Evolutionary conservation across 2,113 vertebrate genomes (phyloP), one percentile per base, ranked within the genome.

Genomic region (Tylochromis polylepis): DNA sequence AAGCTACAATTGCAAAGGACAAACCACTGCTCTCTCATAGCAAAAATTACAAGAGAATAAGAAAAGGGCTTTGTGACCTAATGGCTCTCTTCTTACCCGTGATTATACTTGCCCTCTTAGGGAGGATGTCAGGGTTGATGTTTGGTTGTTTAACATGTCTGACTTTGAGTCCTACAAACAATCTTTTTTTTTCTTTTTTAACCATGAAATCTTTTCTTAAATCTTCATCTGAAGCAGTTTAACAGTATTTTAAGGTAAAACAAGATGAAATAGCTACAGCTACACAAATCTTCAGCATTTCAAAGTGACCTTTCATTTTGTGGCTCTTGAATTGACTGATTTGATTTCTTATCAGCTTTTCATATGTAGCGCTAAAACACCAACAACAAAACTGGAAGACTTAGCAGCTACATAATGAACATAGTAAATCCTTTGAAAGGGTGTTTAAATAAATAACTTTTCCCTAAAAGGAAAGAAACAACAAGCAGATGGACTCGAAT

Each of bases 1-100:
- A 87, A 67, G 24, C 1, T n/a, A 36, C 70, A 70, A 75, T 27
- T 49, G 43, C 65, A 65, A 82, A 77, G 72, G 80, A 89, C 75
- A 81, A 84, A 82, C 34, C 22, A 43, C 46, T 7, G 9, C 31
- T 10, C 10, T 43, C 77, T 86, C 57, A 57, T 6, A 90, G 55
- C 5, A 2, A 59, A 11, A 29, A 75, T n/a, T 2, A 78, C 12
- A 65, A 11, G 41, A 8, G 41, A 70, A 5, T 3, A 4, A 53
- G 16, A 2, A 56, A 34, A 27, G 16, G 31, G 22, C 22, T 79
- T 20, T 1, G n/a, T 58, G 72, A 77, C 46, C 11, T 3, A 18
- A 20, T 12, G 24, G 43, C 43, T 77, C 16, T 6, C 18, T 20
- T 77, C 15, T 18, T 77, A 77, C 46, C 27, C 4, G 2, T 15